Conservation (phyloP, 2,888 invertebrate species). For the Oxystoma pomonae region DNA sequence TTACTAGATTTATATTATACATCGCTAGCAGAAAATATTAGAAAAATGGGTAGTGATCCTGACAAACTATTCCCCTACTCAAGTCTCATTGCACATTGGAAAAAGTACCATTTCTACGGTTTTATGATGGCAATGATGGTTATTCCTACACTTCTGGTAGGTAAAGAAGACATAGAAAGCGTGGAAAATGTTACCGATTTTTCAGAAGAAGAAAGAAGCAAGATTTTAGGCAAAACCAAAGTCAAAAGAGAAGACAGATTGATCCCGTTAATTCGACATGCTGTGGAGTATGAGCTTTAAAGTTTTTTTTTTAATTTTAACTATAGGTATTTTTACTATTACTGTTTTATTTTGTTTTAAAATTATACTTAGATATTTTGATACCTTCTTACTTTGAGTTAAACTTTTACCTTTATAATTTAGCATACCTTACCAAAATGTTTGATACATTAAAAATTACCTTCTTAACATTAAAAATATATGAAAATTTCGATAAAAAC, state of each 20-base stretch:
- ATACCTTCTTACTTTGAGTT: no score
- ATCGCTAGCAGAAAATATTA: conserved; percentile 31
- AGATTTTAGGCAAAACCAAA: neutral
- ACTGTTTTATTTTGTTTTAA: no score
- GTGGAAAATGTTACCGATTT: neutral
- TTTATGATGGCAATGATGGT: conserved; percentile 16
- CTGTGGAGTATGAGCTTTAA: neutral
- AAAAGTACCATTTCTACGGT: conserved; percentile 29
- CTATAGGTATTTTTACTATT: no score
- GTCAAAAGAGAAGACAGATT: neutral
- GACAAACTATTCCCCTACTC: conserved; percentile 34
- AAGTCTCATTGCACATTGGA: conserved; percentile 33
- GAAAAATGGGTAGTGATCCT: conserved; percentile 33
- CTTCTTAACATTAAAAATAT: no score
- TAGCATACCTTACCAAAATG: no score
- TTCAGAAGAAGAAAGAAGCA: neutral
- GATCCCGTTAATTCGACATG: neutral
- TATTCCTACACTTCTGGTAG: conserved; percentile 12
- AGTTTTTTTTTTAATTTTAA: no score
- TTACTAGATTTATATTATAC: conserved; percentile 36
- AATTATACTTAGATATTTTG: no score
- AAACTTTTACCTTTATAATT: no score
- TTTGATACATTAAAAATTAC: no score
- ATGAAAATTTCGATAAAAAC: no score
- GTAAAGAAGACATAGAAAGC: conserved; percentile 11